phyloP scores from a whole-genome alignment of 2,797 vertebrate species.

The Momotus momota region DNA sequence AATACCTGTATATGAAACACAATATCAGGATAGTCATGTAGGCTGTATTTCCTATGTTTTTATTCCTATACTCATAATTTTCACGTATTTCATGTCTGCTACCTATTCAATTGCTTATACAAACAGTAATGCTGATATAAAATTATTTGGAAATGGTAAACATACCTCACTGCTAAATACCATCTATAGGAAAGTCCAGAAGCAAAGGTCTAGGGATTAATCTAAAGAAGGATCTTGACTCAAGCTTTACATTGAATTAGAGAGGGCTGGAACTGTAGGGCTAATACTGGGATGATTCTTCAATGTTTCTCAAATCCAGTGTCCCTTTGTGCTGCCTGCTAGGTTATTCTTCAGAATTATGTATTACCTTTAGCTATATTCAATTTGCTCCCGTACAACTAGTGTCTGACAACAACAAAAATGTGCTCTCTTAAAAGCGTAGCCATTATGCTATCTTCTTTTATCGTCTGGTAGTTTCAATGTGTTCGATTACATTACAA shows the following conservation, averaged over 20 bases:
- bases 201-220: not conserved
- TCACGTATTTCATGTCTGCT: not conserved
- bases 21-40: not conserved
- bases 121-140: not conserved
- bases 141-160: not conserved
- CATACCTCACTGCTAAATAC: not conserved
- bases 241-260: not conserved
- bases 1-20: not conserved
- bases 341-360: constrained; percentile 38
- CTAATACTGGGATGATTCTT: not conserved
- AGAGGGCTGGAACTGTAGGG: not conserved
- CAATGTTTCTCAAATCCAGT: not conserved
- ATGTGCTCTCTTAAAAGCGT: not conserved
- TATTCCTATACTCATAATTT: not conserved
- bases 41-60: not conserved
- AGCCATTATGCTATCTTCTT: constrained; percentile 24
- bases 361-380: constrained; percentile 22
- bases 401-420: constrained; percentile 45
- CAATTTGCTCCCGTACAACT: not conserved
- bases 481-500: constrained; percentile 10
- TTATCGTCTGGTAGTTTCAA: constrained; percentile 27
- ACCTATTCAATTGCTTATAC: not conserved
- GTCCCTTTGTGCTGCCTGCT: not conserved
- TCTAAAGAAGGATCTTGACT: not conserved
- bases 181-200: not conserved